Base-by-base conservation (phyloP, 2,797 vertebrate genomes). In the Lacerta viridis region DNA sequence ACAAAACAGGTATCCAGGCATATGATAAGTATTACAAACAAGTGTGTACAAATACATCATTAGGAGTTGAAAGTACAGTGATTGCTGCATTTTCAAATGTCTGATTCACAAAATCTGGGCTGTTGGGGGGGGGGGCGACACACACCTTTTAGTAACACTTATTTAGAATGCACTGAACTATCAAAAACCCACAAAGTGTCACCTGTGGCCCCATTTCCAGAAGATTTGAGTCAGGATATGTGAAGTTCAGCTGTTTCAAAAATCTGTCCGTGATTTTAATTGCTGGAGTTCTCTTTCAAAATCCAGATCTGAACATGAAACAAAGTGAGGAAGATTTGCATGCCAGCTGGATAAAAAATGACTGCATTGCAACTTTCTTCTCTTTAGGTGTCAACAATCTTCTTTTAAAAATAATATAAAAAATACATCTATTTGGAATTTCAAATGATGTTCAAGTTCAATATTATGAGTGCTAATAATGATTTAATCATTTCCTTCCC, bases 221-320 rank as follows among this genome's bases (percentile, higher is more conserved):
- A 74, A 64, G 25, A 68, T 29, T 29, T 27, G 18, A 43, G 59
- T 74, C 43, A 76, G 23, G 41, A 82, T 83, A 13, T 43, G 29
- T 69, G 43, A 76, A 59, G 39, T 81, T 89, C 33, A 85, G 27
- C 71, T 85, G 71, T 59, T 86, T 86, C 27, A 76, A 55, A 77
- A 89, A 86, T 77, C 78, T 82, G 10, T 66, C 39, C 61, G 17
- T 85, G 17, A 13, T 74, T 84, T 79, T 84, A 88, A 79, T 88
- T 78, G 61, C 75, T 79, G 66, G 29, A 74, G 36, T 85, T 80
- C 39, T 72, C n/a, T 84, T 85, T 81, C 83, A 85, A 89, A 81
- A 41, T 90, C 55, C 41, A 66, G 36, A 25, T 85, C n/a, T 68
- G 50, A 75, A 85, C 80, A 23, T 81, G 46, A 85, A 75, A 18